These are phyloP conservation scores for Eonycteris spelaea DNA, from an alignment of 2,113 vertebrate species.

Conservation along the genomic window DNA sequence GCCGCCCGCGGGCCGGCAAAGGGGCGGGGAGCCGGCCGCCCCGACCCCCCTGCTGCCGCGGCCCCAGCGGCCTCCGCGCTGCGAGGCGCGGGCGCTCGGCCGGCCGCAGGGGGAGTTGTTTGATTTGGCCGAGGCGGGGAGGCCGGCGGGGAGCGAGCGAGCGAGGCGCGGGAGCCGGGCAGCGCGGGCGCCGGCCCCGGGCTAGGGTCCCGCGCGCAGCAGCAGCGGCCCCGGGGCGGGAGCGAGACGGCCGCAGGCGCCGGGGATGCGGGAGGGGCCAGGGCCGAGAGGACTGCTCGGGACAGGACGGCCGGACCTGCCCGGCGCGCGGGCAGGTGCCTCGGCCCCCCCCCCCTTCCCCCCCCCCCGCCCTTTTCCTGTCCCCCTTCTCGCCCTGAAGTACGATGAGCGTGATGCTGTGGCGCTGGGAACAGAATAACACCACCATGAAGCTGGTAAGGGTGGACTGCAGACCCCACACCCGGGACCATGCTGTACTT, in stretches of 20 bases:
- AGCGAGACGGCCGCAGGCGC: neutral
- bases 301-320: neutral
- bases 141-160: neutral
- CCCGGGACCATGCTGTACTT: neutral
- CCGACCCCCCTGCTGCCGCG: slow-evolving; percentile 55
- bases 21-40: slow-evolving; percentile 62
- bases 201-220: neutral
- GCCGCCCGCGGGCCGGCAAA: neutral
- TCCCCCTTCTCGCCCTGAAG: neutral
- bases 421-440: slow-evolving; percentile 93
- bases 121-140: slow-evolving; percentile 79
- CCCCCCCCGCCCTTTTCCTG: neutral
- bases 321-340: slow-evolving; percentile 64
- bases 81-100: slow-evolving; percentile 53
- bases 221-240: neutral
- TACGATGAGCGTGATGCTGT: slow-evolving; percentile 91
- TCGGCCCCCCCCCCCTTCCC: neutral
- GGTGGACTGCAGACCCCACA: neutral
- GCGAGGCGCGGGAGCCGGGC: slow-evolving; percentile 22
- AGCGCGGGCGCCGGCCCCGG: neutral
- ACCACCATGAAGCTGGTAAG: slow-evolving; percentile 96
- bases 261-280: slow-evolving; percentile 38
- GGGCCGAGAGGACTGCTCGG: neutral
- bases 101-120: slow-evolving; percentile 70
- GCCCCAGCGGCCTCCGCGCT: slow-evolving; percentile 74